Base-by-base conservation (phyloP, 2,888 invertebrate species). In the Sesia apiformis region DNA sequence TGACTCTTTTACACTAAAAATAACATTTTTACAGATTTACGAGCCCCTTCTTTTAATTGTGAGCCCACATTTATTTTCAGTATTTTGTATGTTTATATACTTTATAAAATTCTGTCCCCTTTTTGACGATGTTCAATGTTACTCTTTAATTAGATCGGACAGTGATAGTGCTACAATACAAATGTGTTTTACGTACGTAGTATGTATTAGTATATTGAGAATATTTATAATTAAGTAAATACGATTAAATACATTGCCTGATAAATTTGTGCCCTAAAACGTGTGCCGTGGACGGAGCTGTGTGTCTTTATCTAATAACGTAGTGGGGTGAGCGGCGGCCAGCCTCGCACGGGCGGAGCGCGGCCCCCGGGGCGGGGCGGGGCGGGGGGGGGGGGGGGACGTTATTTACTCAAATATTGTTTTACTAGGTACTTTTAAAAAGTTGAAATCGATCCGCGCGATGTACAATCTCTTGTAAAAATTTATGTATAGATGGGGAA, bases 381-480 rank as follows among this genome's bases (percentile, higher is more conserved):
- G 23, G 23, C 23, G 1, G 23, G 23, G 23, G 23, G 1, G 23
- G 23, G 23, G 23, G 23, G 1, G 23, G 23, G 23, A 57, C 58
- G 58, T 60, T 63, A 63, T 60, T 52, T 56, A 57, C 55, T 8
- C 51, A 54, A 55, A 60, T 53, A 62, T 63, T 64, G 66, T 67
- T 74, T 76, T 71, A 64, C 67, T 69, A 23, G 59, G 72, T 70
- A 69, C 72, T 77, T 78, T 79, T 78, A 72, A 72, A 67, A 63
- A 62, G 52, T 62, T 56, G 51, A 49, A 58, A 67, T 69, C 80
- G 78, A 79, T 70, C 56, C 67, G 59, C 66, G 81, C 82, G 82
- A 72, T 84, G 78, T 82, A 84, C 81, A 84, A 82, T 84, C 82
- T 82, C 81, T 79, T 87, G 87, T 88, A 88, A 83, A 85, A 81